A percentile compares a stretch with the other conserved stretches of the same genome.
phyloP scores from a whole-genome alignment of 2,888 invertebrate genomes.

The Julus scandinavius region DNA sequence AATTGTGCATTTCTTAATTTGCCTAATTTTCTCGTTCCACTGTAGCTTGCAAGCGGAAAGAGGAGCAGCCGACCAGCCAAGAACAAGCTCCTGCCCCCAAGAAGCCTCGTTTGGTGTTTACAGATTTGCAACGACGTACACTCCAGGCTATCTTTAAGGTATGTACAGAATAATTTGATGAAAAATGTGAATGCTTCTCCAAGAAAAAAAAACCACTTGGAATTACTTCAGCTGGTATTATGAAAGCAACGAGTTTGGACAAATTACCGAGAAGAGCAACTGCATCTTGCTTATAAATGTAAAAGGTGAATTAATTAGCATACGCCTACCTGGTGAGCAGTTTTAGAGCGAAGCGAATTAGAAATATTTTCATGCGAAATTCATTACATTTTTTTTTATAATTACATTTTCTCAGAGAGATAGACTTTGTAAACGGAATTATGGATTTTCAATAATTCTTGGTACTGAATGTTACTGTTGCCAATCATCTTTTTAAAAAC shows the following conservation, averaged over 20 bases:
- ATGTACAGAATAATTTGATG: constrained; percentile 58
- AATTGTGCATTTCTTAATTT: background rate
- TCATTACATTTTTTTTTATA: constrained; percentile 25
- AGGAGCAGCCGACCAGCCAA: constrained; percentile 76
- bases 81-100: constrained; percentile 87
- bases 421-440: constrained; percentile 29
- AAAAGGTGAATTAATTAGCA: background rate
- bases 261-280: background rate
- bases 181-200: background rate
- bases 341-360: constrained; percentile 23
- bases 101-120: constrained; percentile 99
- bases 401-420: background rate
- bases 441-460: constrained; percentile 10
- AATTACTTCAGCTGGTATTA: constrained; percentile 13
- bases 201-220: background rate
- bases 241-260: background rate
- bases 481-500: background rate
- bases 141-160: constrained; percentile 99
- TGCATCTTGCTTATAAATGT: background rate
- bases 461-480: background rate
- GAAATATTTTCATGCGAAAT: background rate
- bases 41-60: constrained; percentile 94
- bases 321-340: background rate
- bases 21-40: constrained; percentile 56
- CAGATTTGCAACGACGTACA: constrained; percentile 99